Conservation (phyloP, 2,888 invertebrate genomes). For the Synanthedon vespiformis region DNA sequence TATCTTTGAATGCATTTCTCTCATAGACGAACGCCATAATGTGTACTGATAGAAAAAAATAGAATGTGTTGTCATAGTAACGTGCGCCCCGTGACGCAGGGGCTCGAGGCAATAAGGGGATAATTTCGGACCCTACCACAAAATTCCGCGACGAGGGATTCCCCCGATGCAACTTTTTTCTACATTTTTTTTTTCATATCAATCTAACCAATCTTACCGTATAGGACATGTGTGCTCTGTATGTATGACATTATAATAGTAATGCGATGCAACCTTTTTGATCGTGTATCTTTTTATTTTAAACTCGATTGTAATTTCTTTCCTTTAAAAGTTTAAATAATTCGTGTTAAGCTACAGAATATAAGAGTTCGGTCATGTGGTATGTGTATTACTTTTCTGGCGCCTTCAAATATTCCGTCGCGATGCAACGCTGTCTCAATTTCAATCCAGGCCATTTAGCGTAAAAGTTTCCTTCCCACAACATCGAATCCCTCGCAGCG, state of each 20-base stretch:
- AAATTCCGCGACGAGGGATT: constrained; percentile 50
- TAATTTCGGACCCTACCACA: constrained; percentile 36
- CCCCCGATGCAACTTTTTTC: constrained; percentile 51
- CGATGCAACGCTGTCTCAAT: constrained; percentile 23
- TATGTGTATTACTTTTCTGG: background rate
- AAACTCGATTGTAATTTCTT: too few relatives aligned
- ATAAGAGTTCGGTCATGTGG: background rate
- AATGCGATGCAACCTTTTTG: too few relatives aligned
- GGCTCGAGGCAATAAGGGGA: constrained; percentile 21
- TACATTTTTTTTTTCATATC: constrained; percentile 2
- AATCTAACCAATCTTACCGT: constrained; percentile 2
- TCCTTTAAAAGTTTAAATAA: background rate
- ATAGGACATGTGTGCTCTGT: background rate
- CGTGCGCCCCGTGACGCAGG: constrained; percentile 33
- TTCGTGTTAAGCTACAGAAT: background rate
- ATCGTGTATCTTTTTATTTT: too few relatives aligned
- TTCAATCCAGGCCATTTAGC: constrained; percentile 47
- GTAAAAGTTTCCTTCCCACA: constrained; percentile 44
- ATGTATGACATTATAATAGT: too few relatives aligned
- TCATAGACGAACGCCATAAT: constrained; percentile 24
- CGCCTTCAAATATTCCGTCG: constrained; percentile 9
- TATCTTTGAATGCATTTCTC: constrained; percentile 38
- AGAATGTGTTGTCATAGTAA: constrained; percentile 47
- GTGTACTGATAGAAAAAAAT: constrained; percentile 42
- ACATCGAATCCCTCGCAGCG: constrained; percentile 19